phyloP scores from a whole-genome alignment of 1,140 invertebrate species.

The Drosophila subobscura region DNA sequence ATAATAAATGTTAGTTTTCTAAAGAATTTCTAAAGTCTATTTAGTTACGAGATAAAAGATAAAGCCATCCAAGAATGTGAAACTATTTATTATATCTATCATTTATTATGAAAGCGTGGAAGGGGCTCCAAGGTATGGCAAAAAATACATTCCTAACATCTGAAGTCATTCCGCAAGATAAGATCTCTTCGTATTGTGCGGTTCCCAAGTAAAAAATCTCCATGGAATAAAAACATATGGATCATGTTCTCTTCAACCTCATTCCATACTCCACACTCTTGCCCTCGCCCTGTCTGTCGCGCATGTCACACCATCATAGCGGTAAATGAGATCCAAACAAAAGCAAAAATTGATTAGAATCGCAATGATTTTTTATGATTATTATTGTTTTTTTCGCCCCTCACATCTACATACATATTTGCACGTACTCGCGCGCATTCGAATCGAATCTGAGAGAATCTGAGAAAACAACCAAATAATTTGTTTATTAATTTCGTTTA shows the following conservation, averaged over 20 bases:
- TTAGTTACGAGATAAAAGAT: conserved; percentile 2
- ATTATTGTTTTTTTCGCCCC: conserved; percentile 38
- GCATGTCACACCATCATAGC: conserved; percentile 15
- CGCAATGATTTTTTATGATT: conserved; percentile 19
- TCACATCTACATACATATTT: conserved; percentile 24
- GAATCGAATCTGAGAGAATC: conserved; percentile 12
- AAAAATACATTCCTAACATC: too few species aligned
- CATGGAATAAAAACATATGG: conserved; percentile 33
- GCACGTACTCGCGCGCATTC: conserved; percentile 46
- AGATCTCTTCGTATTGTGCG: background rate
- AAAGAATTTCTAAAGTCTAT: background rate
- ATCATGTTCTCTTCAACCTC: conserved; percentile 41
- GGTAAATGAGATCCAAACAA: conserved; percentile 22
- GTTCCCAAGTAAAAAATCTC: conserved; percentile 7
- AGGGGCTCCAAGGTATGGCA: too few species aligned
- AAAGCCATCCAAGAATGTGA: too few species aligned
- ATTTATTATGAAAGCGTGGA: conserved; percentile 17
- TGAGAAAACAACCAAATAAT: conserved; percentile 50
- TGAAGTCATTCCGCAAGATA: conserved; percentile 13
- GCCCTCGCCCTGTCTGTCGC: conserved; percentile 1
- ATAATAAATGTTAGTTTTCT: too few species aligned
- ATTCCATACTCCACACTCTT: conserved; percentile 24
- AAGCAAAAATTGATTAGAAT: conserved; percentile 44
- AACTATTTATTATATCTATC: conserved; percentile 13
- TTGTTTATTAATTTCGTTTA: conserved; percentile 72